phyloP scores from a whole-genome alignment of 1,140 invertebrate genomes.

The Zaprionus inermis region DNA sequence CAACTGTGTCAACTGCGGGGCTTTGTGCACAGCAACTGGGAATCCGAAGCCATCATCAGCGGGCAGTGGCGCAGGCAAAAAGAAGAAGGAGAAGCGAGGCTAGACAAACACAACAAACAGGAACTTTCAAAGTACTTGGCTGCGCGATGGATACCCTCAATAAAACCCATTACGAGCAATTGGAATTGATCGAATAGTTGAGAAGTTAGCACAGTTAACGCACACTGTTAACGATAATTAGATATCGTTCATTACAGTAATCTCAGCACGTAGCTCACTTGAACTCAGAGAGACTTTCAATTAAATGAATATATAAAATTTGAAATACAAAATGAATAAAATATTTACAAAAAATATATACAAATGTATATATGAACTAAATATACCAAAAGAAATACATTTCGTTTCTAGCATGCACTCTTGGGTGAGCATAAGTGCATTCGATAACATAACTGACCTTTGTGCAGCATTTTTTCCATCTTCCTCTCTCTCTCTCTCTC shows the following conservation, averaged over 20 bases:
- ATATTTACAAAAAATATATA: background rate
- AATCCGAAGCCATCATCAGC: constrained; percentile 6
- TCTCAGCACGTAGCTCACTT: background rate
- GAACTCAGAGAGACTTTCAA: background rate
- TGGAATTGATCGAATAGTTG: constrained; percentile 2
- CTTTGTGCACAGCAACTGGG: constrained; percentile 8
- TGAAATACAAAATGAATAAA: background rate
- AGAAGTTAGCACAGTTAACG: background rate
- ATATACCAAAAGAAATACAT: too few relatives aligned
- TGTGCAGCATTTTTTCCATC: background rate
- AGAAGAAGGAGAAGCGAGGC: background rate
- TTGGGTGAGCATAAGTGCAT: too few relatives aligned
- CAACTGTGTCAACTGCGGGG: constrained; percentile 26
- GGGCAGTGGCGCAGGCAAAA: background rate
- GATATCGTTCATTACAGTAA: background rate
- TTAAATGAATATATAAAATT: background rate
- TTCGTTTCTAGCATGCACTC: background rate
- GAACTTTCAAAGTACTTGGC: constrained; percentile 24
- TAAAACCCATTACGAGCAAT: constrained; percentile 5
- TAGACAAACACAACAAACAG: constrained; percentile 39
- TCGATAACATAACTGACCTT: background rate
- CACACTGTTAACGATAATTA: background rate
- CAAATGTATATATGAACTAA: too few relatives aligned
- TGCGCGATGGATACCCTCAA: constrained; percentile 19
- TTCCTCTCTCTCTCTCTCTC: background rate